Evolutionary conservation across 2,797 vertebrate genomes (phyloP).

Genomic region (Champsocephalus gunnari): DNA sequence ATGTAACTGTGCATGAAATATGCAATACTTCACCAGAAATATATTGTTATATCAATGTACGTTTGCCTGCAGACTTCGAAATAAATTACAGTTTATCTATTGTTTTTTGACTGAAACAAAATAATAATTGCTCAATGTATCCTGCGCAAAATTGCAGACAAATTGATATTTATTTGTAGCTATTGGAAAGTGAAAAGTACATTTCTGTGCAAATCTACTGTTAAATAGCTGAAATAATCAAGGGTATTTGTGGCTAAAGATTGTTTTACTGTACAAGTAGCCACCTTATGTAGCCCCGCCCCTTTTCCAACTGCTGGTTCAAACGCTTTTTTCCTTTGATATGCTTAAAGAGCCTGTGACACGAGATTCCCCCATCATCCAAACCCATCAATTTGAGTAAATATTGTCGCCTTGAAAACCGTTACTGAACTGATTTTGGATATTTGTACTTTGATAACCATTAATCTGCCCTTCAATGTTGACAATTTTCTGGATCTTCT

Average conservation of each 20-base stretch:
- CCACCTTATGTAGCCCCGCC: no score
- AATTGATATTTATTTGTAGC: not conserved
- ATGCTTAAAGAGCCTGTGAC: no score
- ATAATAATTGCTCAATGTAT: not conserved
- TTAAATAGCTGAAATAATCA: not conserved
- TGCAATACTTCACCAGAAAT: conserved; percentile 56
- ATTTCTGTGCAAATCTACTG: not conserved
- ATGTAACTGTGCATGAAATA: conserved; percentile 66
- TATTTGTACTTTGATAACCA: no score
- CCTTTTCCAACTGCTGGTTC: no score
- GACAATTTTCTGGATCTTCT: no score
- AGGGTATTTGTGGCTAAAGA: conserved; percentile 9
- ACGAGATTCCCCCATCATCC: no score
- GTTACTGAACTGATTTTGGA: no score
- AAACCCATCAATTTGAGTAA: no score
- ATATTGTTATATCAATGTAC: conserved; percentile 28
- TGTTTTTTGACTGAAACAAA: not conserved
- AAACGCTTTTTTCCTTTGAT: no score
- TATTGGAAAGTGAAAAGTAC: not conserved
- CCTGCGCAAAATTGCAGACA: not conserved
- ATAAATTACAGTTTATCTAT: not conserved
- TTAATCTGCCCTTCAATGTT: no score
- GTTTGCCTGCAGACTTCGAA: conserved; percentile 14
- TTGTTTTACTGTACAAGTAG: conserved; percentile 10
- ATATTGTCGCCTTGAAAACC: no score